Evolutionary conservation across 2,797 vertebrate genomes (phyloP).

Genomic region (Nannoperca obscura): DNA sequence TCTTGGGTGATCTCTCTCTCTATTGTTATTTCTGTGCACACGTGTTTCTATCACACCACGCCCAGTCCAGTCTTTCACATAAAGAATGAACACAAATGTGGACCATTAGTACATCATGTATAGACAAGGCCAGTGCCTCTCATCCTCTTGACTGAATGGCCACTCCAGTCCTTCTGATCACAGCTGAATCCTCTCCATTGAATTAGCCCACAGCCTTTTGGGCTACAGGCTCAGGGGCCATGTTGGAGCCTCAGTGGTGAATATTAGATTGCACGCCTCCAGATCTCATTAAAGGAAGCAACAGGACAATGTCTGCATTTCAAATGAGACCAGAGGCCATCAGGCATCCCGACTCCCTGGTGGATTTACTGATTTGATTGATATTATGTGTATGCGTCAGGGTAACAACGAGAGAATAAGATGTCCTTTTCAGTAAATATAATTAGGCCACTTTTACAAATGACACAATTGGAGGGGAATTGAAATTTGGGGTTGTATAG

Average conservation of each 20-base stretch:
- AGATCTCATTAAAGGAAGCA: constrained; percentile 85
- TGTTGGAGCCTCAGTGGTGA: constrained; percentile 77
- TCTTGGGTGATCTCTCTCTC: too few species aligned
- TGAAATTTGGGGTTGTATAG: constrained; percentile 30
- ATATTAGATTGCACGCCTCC: constrained; percentile 84
- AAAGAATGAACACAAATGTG: constrained; percentile 22
- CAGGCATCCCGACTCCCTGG: constrained; percentile 69
- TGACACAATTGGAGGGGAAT: constrained; percentile 43
- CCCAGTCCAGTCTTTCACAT: constrained; percentile 14
- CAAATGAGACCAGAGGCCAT: constrained; percentile 76
- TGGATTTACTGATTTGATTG: constrained; percentile 73
- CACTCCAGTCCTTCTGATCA: constrained; percentile 66
- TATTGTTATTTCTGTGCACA: constrained; percentile 15
- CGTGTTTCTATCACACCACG: background rate
- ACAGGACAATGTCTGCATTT: constrained; percentile 83
- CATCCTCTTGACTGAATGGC: constrained; percentile 52
- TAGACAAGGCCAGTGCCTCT: constrained; percentile 35
- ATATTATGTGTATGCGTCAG: constrained; percentile 56
- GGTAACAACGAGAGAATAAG: constrained; percentile 36
- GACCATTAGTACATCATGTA: constrained; percentile 1
- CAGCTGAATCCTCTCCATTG: constrained; percentile 77
- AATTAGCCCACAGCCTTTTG: constrained; percentile 76
- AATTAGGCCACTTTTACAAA: constrained; percentile 51
- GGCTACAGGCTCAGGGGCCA: constrained; percentile 69
- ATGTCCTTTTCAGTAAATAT: constrained; percentile 56